These are phyloP conservation scores for Fukomys damarensis DNA, from an alignment of 2,113 vertebrate genomes.

Conservation along the genomic window DNA sequence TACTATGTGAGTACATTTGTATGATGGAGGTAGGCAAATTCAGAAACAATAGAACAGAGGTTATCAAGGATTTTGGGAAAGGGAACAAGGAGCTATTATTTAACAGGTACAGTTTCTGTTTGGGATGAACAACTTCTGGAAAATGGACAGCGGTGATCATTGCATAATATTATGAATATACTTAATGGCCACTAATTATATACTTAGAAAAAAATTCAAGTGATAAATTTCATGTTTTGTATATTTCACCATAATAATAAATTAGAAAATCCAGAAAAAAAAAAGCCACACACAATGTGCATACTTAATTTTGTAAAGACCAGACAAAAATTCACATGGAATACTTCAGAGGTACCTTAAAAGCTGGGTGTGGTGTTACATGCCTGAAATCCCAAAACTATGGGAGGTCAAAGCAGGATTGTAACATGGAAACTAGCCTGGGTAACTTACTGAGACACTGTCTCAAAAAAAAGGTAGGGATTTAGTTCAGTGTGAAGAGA, in stretches of 20 bases:
- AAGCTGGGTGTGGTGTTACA: background rate
- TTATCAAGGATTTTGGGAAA: background rate
- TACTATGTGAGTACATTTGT: background rate
- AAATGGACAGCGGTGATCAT: background rate
- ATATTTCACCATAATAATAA: conserved; percentile 22
- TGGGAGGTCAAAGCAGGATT: background rate
- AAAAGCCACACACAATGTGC: background rate
- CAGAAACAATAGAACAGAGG: background rate
- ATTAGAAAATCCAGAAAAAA: background rate
- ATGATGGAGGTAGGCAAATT: background rate
- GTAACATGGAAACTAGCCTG: too few relatives aligned
- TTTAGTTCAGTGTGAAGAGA: background rate
- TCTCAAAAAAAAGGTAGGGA: background rate
- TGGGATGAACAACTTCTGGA: conserved; percentile 1
- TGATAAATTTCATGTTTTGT: background rate
- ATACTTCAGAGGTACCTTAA: background rate
- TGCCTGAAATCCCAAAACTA: background rate
- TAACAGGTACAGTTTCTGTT: conserved; percentile 22
- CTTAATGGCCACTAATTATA: conserved; percentile 1
- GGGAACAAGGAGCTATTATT: background rate
- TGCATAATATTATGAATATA: background rate
- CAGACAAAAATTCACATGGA: conserved; percentile 11
- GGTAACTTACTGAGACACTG: background rate
- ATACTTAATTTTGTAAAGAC: background rate
- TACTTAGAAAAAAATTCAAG: background rate